Evolutionary conservation across 2,888 invertebrate genomes (phyloP).

Genomic region (Leucoma salicis): DNA sequence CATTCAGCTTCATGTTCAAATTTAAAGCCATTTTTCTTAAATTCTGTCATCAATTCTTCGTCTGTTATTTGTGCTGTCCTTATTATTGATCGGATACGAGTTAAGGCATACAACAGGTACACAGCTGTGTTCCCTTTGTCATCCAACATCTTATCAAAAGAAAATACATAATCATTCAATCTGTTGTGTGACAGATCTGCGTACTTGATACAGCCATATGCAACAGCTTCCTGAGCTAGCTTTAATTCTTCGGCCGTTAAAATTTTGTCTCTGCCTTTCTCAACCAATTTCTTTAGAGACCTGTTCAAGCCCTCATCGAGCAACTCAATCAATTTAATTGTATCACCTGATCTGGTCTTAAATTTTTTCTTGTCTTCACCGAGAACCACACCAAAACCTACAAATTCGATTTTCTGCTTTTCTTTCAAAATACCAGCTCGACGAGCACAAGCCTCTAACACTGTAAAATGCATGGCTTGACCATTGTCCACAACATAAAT

Average conservation of each 20-base stretch:
- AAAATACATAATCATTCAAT: conserved; percentile 97
- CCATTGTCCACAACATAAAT: conserved; percentile 97
- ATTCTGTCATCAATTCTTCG: conserved; percentile 83
- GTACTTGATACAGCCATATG: conserved; percentile 99
- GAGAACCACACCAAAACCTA: conserved; percentile 97
- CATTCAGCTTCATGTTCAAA: conserved; percentile 96
- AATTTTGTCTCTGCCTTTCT: conserved; percentile 93
- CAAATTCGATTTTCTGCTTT: conserved; percentile 91
- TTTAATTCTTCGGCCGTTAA: conserved; percentile 90
- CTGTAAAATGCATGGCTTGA: conserved; percentile 88
- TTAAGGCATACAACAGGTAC: conserved; percentile 96
- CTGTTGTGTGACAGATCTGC: conserved; percentile 97
- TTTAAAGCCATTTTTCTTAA: conserved; percentile 82
- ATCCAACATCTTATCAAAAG: conserved; percentile 99
- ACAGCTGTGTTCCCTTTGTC: conserved; percentile 99
- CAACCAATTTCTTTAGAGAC: conserved; percentile 90
- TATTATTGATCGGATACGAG: conserved; percentile 95
- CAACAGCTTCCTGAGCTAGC: conserved; percentile 93
- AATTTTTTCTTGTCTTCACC: conserved; percentile 99
- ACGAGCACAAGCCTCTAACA: conserved; percentile 90
- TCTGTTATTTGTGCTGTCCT: conserved; percentile 87
- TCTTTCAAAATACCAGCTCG: conserved; percentile 86
- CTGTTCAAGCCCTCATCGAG: conserved; percentile 95
- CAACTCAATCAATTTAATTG: conserved; percentile 92
- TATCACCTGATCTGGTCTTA: conserved; percentile 98